phyloP scores from a whole-genome alignment of 2,888 invertebrate genomes.

The Cylindroiulus punctatus region DNA sequence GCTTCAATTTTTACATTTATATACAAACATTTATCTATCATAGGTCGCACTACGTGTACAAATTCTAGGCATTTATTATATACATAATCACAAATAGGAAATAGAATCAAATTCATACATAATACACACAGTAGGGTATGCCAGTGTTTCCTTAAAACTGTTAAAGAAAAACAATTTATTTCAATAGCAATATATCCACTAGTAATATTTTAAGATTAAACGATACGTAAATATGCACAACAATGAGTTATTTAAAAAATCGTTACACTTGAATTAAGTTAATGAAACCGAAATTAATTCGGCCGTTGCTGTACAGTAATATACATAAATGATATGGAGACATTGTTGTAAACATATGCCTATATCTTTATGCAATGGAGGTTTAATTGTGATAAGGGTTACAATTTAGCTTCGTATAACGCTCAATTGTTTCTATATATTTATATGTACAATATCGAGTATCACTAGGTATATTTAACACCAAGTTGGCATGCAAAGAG shows the following conservation, averaged over 20 bases:
- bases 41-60: background rate
- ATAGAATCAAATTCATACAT: background rate
- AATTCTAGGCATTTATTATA: conserved; percentile 37
- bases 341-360: conserved; percentile 11
- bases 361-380: conserved; percentile 42
- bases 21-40: conserved; percentile 7
- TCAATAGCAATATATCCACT: background rate
- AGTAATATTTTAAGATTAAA: background rate
- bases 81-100: conserved; percentile 29
- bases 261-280: conserved; percentile 10
- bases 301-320: conserved; percentile 22
- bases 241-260: conserved; percentile 20
- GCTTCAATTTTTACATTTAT: conserved; percentile 21
- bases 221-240: background rate
- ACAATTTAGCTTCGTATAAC: conserved; percentile 2
- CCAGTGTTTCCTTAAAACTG: background rate
- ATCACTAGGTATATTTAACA: conserved; percentile 14
- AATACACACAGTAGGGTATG: background rate
- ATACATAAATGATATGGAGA: conserved; percentile 36
- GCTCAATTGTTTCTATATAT: conserved; percentile 32
- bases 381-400: conserved; percentile 42
- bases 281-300: conserved; percentile 12
- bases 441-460: conserved; percentile 33
- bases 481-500: conserved; percentile 8
- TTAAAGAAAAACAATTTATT: conserved; percentile 9